These are phyloP conservation scores for Brachyrhaphis roseni DNA, from an alignment of 2,797 vertebrate genomes.

Conservation along the genomic window DNA sequence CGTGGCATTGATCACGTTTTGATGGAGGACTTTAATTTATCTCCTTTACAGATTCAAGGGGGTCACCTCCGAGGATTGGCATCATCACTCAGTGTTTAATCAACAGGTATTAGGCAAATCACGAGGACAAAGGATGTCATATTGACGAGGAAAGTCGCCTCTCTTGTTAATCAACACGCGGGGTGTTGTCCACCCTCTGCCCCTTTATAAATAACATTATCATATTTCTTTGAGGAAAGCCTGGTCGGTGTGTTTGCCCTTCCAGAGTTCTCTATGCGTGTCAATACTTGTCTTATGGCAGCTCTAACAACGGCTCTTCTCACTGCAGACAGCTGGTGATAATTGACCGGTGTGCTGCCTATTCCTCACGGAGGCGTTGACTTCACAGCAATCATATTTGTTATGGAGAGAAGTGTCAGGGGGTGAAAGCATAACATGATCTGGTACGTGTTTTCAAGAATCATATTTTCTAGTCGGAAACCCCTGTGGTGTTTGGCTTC, in stretches of 20 bases:
- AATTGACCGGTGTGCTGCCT: constrained; percentile 22
- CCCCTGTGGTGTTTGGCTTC: not conserved
- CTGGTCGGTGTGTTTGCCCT: constrained; percentile 23
- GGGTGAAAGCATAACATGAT: not conserved
- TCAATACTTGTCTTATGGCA: constrained; percentile 7
- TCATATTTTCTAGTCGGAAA: not conserved
- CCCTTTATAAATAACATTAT: constrained; percentile 36
- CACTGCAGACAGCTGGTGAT: constrained; percentile 25
- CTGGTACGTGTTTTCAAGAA: constrained; percentile 9
- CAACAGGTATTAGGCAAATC: constrained; percentile 70
- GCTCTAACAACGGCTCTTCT: constrained; percentile 22
- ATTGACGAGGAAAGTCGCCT: constrained; percentile 43
- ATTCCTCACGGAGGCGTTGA: not conserved
- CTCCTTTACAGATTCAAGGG: constrained; percentile 72
- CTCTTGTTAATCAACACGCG: constrained; percentile 53
- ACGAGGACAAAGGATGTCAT: constrained; percentile 54
- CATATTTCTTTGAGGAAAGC: constrained; percentile 33
- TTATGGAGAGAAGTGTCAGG: constrained; percentile 7
- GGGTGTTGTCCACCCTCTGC: constrained; percentile 15
- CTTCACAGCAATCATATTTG: constrained; percentile 8
- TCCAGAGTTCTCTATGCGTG: not conserved
- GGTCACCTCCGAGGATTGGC: constrained; percentile 66
- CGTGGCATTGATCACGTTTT: constrained; percentile 76
- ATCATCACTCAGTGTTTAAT: constrained; percentile 71
- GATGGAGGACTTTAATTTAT: constrained; percentile 77